phyloP scores from a whole-genome alignment of 2,113 vertebrate species.

The Hemicordylus capensis region DNA sequence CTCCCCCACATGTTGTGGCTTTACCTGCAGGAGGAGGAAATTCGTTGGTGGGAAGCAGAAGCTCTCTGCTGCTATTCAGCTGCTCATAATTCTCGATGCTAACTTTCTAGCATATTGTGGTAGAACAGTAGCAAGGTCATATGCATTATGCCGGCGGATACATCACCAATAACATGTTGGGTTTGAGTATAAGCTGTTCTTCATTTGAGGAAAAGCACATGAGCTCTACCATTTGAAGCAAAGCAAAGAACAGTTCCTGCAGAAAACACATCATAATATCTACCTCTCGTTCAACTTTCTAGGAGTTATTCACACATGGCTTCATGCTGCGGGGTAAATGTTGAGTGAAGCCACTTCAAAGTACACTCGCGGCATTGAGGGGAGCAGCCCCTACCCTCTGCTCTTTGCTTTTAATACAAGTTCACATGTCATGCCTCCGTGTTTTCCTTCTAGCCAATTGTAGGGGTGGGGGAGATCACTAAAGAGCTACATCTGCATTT shows the following conservation, averaged over 20 bases:
- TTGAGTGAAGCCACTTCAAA: too few species aligned
- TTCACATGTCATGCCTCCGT: too few species aligned
- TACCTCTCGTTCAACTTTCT: too few species aligned
- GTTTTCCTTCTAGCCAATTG: too few species aligned
- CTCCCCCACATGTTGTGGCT: neutral
- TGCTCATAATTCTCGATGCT: neutral
- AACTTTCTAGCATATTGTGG: neutral
- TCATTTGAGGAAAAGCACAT: neutral
- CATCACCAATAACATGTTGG: neutral
- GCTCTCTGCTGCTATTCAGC: neutral
- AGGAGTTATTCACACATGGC: too few species aligned
- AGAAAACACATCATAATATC: too few species aligned
- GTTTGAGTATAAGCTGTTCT: neutral
- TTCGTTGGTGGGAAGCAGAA: neutral
- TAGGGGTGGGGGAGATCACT: too few species aligned
- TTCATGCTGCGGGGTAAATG: too few species aligned
- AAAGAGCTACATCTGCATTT: too few species aligned
- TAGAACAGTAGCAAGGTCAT: neutral
- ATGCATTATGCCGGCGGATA: neutral
- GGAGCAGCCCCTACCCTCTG: too few species aligned
- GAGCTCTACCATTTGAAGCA: neutral
- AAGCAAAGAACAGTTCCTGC: neutral
- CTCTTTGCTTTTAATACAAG: too few species aligned
- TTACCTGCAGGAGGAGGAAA: neutral
- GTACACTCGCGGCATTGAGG: too few species aligned